Evolutionary conservation across 2,888 invertebrate genomes (phyloP), one percentile per base, ranked within the genome.

Genomic region (Furcula furcula): DNA sequence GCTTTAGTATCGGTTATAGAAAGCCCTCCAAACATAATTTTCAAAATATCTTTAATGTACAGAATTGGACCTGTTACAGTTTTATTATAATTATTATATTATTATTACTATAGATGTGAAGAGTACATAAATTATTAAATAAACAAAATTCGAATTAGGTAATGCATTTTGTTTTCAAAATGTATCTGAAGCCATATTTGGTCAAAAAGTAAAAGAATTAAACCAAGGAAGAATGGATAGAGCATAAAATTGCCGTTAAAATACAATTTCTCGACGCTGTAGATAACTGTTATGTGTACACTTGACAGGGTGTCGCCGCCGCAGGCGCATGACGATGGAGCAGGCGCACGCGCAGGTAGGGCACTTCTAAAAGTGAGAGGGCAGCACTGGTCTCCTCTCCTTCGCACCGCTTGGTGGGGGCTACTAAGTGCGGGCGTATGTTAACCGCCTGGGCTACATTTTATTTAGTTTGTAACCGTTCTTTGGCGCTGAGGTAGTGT

Each of bases 401-500:
- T 67, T 79, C 67, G 19, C 71, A 74, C 78, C 78, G 76, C 77
- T 75, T 82, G 82, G 88, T 81, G 87, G 88, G 86, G 86, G 65
- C 71, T 65, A 62, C 59, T 50, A 45, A 60, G 76, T 77, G 82
- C 83, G 77, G 82, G 82, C 78, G 82, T 76, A 66, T 74, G 79
- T 75, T 76, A 66, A 69, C 74, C 61, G 83, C 73, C 78, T 82
- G 86, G 77, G 88, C 87, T 89, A 90, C 84, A 88, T 84, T 87
- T 86, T 84, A 84, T 86, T 87, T 85, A 89, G 89, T 89, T 85
- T 83, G 76, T 83, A 81, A 83, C 82, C 81, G 89, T 80, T 79
- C 78, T 65, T 55, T 53, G 62, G 46, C 56, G 69, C 55, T 45
- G 60, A 56, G 38, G 65, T 63, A 55, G 58, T 40, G 75, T 65